Evolutionary conservation across 2,888 invertebrate species (phyloP).

Genomic region (Mongoloraphidia duomilia): DNA sequence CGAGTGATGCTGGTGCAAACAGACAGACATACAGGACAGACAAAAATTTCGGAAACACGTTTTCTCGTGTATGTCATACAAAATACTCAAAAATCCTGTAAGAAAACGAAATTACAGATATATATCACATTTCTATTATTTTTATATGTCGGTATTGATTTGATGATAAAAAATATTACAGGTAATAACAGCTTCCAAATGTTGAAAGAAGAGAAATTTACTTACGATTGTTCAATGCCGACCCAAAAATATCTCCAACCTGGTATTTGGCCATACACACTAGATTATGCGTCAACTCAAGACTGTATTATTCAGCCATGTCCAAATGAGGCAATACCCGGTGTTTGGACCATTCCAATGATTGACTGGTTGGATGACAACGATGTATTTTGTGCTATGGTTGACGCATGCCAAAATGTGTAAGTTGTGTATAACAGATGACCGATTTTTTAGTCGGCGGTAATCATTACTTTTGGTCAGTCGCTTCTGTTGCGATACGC

Average conservation of each 20-base stretch:
- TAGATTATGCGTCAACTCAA: conserved; percentile 37
- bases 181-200: conserved; percentile 35
- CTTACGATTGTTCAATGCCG: conserved; percentile 45
- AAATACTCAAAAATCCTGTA: too few species aligned
- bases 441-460: too few species aligned
- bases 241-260: conserved; percentile 30
- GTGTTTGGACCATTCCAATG: conserved; percentile 47
- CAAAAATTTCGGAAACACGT: too few species aligned
- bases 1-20: too few species aligned
- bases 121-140: neutral
- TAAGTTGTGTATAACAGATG: too few species aligned
- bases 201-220: conserved; percentile 30
- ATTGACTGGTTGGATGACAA: conserved; percentile 34
- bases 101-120: neutral
- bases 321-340: conserved; percentile 31
- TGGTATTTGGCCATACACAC: conserved; percentile 46
- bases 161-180: neutral
- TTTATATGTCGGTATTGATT: neutral
- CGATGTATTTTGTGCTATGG: conserved; percentile 36
- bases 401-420: conserved; percentile 37
- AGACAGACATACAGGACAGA: too few species aligned
- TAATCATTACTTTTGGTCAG: too few species aligned
- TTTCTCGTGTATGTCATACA: too few species aligned
- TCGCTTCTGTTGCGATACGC: too few species aligned
- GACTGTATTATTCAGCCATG: conserved; percentile 40